Conservation (phyloP, 2,113 vertebrate species). For the Passer domesticus region DNA sequence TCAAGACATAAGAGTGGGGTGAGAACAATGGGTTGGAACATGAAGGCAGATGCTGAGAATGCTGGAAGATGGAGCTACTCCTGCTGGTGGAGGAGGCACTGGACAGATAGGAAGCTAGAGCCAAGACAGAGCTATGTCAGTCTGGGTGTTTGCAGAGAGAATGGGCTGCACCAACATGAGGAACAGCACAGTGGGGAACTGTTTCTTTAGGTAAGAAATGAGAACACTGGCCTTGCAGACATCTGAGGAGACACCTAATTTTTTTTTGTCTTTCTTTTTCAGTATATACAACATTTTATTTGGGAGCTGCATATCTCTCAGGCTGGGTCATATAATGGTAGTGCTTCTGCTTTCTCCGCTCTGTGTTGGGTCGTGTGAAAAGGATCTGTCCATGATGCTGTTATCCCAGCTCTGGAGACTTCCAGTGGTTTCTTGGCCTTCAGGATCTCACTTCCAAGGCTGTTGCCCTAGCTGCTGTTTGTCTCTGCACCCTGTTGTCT, state of each 20-base stretch:
- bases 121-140: neutral
- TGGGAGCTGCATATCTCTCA: neutral
- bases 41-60: neutral
- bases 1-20: neutral
- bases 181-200: accelerated
- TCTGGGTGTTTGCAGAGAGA: neutral
- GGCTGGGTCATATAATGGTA: neutral
- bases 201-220: neutral
- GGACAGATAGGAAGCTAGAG: neutral
- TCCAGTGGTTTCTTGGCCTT: neutral
- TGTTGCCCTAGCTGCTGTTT: neutral
- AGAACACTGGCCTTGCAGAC: neutral
- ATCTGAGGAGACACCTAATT: neutral
- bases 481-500: neutral
- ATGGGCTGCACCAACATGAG: neutral
- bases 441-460: neutral
- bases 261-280: neutral
- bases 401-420: neutral
- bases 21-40: neutral
- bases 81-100: neutral
- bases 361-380: neutral
- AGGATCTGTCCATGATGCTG: neutral
- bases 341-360: neutral
- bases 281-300: neutral
- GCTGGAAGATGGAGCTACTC: neutral